phyloP scores from a whole-genome alignment of 2,797 vertebrate genomes.

The Phrynocephalus vlangalii region DNA sequence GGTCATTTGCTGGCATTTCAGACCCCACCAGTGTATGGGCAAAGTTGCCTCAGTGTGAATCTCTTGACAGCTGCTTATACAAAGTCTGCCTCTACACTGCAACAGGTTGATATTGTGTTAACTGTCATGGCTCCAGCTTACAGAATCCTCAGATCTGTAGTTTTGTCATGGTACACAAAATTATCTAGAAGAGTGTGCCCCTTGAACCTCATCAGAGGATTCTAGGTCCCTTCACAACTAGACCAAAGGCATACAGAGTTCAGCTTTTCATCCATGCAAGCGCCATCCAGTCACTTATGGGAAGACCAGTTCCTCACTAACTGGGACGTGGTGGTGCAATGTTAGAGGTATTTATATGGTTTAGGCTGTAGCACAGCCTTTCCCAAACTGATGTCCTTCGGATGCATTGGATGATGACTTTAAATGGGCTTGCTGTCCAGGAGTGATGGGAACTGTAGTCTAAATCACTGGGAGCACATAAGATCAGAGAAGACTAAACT shows the following conservation, averaged over 20 bases:
- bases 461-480: not conserved
- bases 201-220: conserved; percentile 26
- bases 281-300: too few species aligned
- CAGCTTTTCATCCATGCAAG: not conserved
- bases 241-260: not conserved
- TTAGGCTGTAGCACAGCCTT: not conserved
- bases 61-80: not conserved
- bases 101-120: not conserved
- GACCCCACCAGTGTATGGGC: too few species aligned
- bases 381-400: not conserved
- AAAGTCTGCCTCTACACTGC: not conserved
- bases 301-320: too few species aligned
- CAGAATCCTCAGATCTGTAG: not conserved
- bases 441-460: not conserved
- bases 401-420: not conserved
- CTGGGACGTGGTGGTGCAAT: too few species aligned
- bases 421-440: not conserved
- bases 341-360: not conserved
- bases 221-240: not conserved
- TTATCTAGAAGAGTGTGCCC: conserved; percentile 17
- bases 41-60: not conserved
- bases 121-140: not conserved
- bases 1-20: too few species aligned
- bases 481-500: not conserved
- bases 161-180: not conserved